Percentiles rank a stretch among this genome's conserved stretches.
Conservation (phyloP, 2,797 vertebrate genomes). For the Thamnophis elegans region DNA sequence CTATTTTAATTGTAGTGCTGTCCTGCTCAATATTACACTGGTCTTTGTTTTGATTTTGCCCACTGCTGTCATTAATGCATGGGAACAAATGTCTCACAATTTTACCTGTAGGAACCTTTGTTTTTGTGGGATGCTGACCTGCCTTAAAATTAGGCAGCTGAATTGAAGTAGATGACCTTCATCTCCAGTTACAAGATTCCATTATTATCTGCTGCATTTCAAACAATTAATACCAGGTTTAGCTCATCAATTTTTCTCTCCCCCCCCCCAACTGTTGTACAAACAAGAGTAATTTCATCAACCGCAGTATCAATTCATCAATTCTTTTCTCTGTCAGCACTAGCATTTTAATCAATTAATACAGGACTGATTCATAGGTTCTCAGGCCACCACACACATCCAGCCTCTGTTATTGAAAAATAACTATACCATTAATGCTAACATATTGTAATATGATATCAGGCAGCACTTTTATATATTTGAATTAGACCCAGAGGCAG, state of each 20-base stretch:
- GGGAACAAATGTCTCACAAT: not conserved
- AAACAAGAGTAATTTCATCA: constrained; percentile 33
- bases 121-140: not conserved
- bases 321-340: constrained; percentile 24
- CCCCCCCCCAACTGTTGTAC: not conserved
- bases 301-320: constrained; percentile 25
- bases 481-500: not conserved
- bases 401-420: constrained; percentile 20
- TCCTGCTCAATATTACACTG: not conserved
- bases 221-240: constrained; percentile 19
- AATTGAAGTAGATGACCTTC: not conserved
- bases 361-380: constrained; percentile 26
- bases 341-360: constrained; percentile 35
- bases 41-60: not conserved
- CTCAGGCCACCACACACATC: not conserved
- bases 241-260: constrained; percentile 14
- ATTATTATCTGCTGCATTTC: constrained; percentile 23
- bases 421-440: constrained; percentile 33
- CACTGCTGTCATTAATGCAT: not conserved
- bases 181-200: constrained; percentile 11
- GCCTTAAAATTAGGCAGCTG: not conserved
- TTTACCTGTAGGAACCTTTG: not conserved
- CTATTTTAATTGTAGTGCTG: not conserved
- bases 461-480: constrained; percentile 25
- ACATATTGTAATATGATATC: constrained; percentile 34